Base-by-base conservation (phyloP, 2,113 vertebrate species). In the Fregetta grallaria region DNA sequence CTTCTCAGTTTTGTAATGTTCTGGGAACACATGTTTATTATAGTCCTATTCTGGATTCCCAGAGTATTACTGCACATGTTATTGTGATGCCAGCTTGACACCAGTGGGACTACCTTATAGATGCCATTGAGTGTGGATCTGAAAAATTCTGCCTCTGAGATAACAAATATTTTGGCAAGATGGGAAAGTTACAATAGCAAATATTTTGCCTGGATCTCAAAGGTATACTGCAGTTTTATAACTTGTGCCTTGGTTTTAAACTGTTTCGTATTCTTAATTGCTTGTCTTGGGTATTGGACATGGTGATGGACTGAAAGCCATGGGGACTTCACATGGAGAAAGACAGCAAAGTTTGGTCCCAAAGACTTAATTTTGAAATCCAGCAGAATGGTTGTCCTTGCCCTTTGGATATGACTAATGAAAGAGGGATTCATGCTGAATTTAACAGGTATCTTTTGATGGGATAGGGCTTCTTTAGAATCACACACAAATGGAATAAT, bases 321-420 rank as follows among this genome's bases (percentile, higher is more conserved):
- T 49, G 23, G 92, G 50, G 93, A 94, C 66, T 83, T 94, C 40
- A 93, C 56, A n/a, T 55, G 72, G 70, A 96, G 65, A 94, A 90
- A 95, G 88, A 88, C 59, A 79, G 82, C 49, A 68, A 17, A 83
- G 38, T 86, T 95, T 81, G 32, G 23, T 94, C 96, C 82, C 90
- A 92, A 73, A 86, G 74, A 87, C 58, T 88, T 96, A 96, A 93
- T 97, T 97, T 95, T 82, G 72, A 94, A 97, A 96, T 89, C 71
- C 34, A 73, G 36, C 40, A 83, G 66, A 96, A 72, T 20, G 73
- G n/a, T 90, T 86, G 44, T 90, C 81, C 52, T 87, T 93, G 58
- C 22, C 56, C 66, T 77, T 95, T 87, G 91, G 56, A 78, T 86
- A 76, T 34, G 66, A 85, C 75, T 93, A 92, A 30, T 87, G 55